These are phyloP conservation scores for Rhadinocentrus ornatus DNA, from an alignment of 2,797 vertebrate genomes.

Conservation along the genomic window DNA sequence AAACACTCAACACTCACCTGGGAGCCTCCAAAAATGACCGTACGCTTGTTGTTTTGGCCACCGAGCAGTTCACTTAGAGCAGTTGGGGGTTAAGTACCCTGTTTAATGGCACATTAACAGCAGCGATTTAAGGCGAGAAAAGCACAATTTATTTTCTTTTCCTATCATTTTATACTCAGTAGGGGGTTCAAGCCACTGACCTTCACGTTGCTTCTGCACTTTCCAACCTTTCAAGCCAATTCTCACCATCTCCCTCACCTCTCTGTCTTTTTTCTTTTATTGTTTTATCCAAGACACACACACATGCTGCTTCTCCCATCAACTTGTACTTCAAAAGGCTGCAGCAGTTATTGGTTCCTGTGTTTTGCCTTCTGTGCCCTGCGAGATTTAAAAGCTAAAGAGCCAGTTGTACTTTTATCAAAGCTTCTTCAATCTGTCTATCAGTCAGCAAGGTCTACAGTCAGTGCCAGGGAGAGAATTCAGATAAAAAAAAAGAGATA, in stretches of 20 bases:
- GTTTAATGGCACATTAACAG: slow-evolving; percentile 61
- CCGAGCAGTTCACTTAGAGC: slow-evolving; percentile 54
- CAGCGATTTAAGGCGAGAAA: slow-evolving; percentile 10
- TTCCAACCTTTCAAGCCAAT: slow-evolving; percentile 30
- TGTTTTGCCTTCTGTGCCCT: slow-evolving; percentile 67
- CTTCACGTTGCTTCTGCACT: slow-evolving; percentile 40
- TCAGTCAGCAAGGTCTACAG: slow-evolving; percentile 59
- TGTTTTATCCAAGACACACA: slow-evolving; percentile 13
- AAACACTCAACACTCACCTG: slow-evolving; percentile 41
- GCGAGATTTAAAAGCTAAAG: slow-evolving; percentile 72
- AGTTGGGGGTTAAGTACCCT: slow-evolving; percentile 58
- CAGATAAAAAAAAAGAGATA: slow-evolving; percentile 43
- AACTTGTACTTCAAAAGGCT: slow-evolving; percentile 68
- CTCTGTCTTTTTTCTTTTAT: slow-evolving; percentile 18
- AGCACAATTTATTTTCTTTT: slow-evolving; percentile 53
- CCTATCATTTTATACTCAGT: slow-evolving; percentile 41
- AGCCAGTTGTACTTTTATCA: slow-evolving; percentile 73
- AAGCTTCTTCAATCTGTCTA: slow-evolving; percentile 63
- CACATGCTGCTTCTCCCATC: slow-evolving; percentile 20
- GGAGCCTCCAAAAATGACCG: slow-evolving; percentile 47
- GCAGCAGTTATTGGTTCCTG: slow-evolving; percentile 71
- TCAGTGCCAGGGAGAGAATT: slow-evolving; percentile 49
- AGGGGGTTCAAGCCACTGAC: slow-evolving; percentile 47
- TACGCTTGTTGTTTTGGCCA: slow-evolving; percentile 39
- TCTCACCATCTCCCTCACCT: slow-evolving; percentile 20